Evolutionary conservation across 1,140 invertebrate species (phyloP).

Genomic region (Drosophila gunungcola): DNA sequence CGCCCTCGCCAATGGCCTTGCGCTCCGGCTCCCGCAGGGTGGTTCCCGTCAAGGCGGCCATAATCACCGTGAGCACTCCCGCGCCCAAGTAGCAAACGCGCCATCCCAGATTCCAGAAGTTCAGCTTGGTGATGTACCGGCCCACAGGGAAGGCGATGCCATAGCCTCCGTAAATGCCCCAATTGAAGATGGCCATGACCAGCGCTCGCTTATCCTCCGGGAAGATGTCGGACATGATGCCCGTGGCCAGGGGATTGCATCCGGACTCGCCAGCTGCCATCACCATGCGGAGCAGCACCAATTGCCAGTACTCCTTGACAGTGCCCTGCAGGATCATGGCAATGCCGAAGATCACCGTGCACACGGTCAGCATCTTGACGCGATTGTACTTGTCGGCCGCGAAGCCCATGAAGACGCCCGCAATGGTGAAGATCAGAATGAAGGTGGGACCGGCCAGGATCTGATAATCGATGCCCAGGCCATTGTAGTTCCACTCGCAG

Average conservation of each 20-base stretch:
- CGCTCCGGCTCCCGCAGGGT: slow-evolving; percentile 92
- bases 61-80: slow-evolving; percentile 91
- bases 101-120: slow-evolving; percentile 94
- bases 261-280: slow-evolving; percentile 95
- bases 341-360: slow-evolving; percentile 92
- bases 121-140: slow-evolving; percentile 92
- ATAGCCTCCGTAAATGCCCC: slow-evolving; percentile 98
- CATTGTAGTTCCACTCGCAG: slow-evolving; percentile 97
- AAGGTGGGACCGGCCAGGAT: slow-evolving; percentile 96
- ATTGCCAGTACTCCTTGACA: slow-evolving; percentile 95
- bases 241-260: slow-evolving; percentile 94
- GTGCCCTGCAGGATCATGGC: slow-evolving; percentile 93
- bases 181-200: slow-evolving; percentile 97
- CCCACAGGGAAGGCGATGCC: slow-evolving; percentile 96
- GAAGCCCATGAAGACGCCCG: slow-evolving; percentile 93
- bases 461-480: slow-evolving; percentile 95
- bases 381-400: slow-evolving; percentile 92
- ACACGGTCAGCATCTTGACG: slow-evolving; percentile 90
- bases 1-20: slow-evolving; percentile 89
- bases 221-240: slow-evolving; percentile 94
- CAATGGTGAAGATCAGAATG: slow-evolving; percentile 95
- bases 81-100: slow-evolving; percentile 93
- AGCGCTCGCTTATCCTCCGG: slow-evolving; percentile 92
- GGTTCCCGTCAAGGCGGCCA: slow-evolving; percentile 90
- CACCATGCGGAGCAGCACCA: slow-evolving; percentile 93